A percentile compares a stretch with the other conserved stretches of the same genome.
Conservation (phyloP, 2,113 vertebrate species). For the Aptenodytes patagonicus region DNA sequence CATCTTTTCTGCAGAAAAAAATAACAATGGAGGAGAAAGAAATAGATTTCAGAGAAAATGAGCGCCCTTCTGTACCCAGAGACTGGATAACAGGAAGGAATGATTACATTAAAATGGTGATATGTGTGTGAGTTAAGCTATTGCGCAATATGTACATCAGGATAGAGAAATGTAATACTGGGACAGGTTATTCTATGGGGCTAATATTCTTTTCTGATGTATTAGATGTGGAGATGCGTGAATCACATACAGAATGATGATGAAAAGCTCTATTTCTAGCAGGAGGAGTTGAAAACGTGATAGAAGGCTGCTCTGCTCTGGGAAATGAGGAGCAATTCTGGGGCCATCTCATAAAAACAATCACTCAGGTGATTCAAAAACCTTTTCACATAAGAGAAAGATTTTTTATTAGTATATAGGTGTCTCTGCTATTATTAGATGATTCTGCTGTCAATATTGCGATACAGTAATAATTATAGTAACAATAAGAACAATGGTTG, state of each 20-base stretch:
- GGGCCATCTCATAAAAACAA: background rate
- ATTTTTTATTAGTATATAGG: background rate
- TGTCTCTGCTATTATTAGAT: background rate
- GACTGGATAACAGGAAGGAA: background rate
- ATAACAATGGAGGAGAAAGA: background rate
- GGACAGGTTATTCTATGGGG: background rate
- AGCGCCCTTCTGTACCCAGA: background rate
- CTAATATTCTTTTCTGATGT: background rate
- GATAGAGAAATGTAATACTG: background rate
- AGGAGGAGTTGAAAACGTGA: background rate
- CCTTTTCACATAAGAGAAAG: background rate
- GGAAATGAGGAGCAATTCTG: background rate
- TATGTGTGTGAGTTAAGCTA: background rate
- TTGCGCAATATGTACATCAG: background rate
- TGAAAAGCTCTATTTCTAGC: background rate
- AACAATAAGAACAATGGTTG: background rate
- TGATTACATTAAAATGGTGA: background rate
- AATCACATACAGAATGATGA: background rate
- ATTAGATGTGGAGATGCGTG: background rate
- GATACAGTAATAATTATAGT: background rate
- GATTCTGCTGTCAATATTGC: background rate
- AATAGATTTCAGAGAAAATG: background rate
- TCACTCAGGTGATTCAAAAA: background rate
- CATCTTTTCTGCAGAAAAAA: background rate
- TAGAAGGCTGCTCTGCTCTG: background rate